Evolutionary conservation across 2,113 vertebrate species (phyloP).

Genomic region (Scortum barcoo): DNA sequence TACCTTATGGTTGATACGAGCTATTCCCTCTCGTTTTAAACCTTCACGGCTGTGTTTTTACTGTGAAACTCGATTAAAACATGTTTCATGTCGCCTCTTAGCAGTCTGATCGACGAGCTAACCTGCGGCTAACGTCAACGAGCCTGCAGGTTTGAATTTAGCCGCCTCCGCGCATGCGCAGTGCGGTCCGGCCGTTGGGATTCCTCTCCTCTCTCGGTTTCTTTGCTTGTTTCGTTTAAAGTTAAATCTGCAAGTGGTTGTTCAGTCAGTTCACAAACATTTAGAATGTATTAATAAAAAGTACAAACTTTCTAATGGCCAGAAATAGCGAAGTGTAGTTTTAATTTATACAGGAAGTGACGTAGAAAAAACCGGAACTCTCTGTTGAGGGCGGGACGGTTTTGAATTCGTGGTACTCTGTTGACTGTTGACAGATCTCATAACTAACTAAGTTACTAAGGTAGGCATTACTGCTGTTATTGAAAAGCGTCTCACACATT

Average conservation of each 20-base stretch:
- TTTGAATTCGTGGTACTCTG: slow-evolving; percentile 44
- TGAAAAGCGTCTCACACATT: neutral
- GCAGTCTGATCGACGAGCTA: neutral
- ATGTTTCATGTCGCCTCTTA: slow-evolving; percentile 7
- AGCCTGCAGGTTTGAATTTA: slow-evolving; percentile 78
- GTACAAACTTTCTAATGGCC: rapidly evolving
- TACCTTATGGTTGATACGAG: slow-evolving; percentile 44
- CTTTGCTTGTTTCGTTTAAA: neutral
- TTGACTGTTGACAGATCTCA: slow-evolving; percentile 17
- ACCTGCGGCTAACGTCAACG: slow-evolving; percentile 42
- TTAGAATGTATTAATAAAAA: rapidly evolving
- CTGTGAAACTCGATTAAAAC: neutral
- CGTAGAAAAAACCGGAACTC: slow-evolving; percentile 35
- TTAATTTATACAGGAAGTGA: slow-evolving; percentile 31
- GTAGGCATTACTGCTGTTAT: slow-evolving; percentile 17
- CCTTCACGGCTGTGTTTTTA: neutral
- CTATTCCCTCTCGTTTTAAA: neutral
- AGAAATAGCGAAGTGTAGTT: neutral
- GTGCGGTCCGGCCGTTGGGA: rapidly evolving
- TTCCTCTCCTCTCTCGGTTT: neutral
- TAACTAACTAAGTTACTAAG: slow-evolving; percentile 18
- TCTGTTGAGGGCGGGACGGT: slow-evolving; percentile 42
- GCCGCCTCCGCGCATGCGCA: slow-evolving; percentile 79
- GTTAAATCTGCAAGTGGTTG: rapidly evolving
- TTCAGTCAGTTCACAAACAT: rapidly evolving